Evolutionary conservation across 2,113 vertebrate species (phyloP).

Genomic region (Gambusia affinis): DNA sequence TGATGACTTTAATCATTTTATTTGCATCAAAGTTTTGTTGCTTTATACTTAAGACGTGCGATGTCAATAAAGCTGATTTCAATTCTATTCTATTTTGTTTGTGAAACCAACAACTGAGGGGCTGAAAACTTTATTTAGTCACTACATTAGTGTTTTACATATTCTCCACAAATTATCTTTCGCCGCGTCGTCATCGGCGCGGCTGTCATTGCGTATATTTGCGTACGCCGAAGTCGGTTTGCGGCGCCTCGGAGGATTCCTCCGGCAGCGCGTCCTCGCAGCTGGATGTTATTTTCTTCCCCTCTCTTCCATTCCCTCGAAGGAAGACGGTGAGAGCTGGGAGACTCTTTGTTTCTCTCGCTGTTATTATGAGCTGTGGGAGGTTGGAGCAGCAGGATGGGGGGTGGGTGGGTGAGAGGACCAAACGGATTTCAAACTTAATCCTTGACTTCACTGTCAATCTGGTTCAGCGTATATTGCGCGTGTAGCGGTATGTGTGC

Average conservation of each 20-base stretch:
- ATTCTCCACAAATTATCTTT: neutral
- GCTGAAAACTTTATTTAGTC: neutral
- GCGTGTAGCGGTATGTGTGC: neutral
- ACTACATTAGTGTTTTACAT: neutral
- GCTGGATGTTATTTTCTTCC: constrained; percentile 35
- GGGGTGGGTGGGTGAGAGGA: neutral
- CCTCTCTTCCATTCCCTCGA: constrained; percentile 41
- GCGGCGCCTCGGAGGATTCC: constrained; percentile 7
- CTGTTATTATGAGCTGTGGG: constrained; percentile 23
- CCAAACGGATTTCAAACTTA: constrained; percentile 22
- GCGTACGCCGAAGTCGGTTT: neutral
- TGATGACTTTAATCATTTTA: too few species aligned
- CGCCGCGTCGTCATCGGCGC: constrained; percentile 6
- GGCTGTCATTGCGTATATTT: constrained; percentile 3
- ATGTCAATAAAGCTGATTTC: too few species aligned
- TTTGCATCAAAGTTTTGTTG: too few species aligned
- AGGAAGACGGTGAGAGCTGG: constrained; percentile 23
- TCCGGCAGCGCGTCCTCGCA: constrained; percentile 27
- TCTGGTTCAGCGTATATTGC: constrained; percentile 1
- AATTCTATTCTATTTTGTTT: too few species aligned
- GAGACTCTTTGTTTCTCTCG: constrained; percentile 36
- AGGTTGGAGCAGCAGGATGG: constrained; percentile 1
- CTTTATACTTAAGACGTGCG: too few species aligned
- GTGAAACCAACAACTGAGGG: too few species aligned
- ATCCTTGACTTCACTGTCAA: constrained; percentile 33